A percentile compares a stretch with the other conserved stretches of the same genome.
Conservation (phyloP, 2,113 vertebrate species). For the Daphoenositta chrysoptera region DNA sequence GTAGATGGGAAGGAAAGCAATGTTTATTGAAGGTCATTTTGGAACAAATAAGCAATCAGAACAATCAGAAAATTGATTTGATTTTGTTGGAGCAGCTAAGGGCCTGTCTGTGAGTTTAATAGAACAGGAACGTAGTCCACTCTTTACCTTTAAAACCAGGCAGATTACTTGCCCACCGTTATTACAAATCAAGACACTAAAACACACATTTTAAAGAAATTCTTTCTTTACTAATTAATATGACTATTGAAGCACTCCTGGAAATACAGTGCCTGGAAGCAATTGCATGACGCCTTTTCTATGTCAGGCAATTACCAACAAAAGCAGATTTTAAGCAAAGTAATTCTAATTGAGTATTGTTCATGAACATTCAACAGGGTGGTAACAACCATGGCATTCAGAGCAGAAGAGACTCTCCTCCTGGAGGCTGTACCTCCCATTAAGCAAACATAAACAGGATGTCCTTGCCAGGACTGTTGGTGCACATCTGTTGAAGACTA, state of each 20-base stretch:
- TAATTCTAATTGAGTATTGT: background rate
- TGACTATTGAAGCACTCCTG: background rate
- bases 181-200: background rate
- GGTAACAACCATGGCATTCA: background rate
- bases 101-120: background rate
- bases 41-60: constrained; percentile 44
- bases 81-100: background rate
- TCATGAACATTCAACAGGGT: background rate
- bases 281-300: background rate
- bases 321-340: background rate
- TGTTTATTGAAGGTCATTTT: constrained; percentile 34
- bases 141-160: background rate
- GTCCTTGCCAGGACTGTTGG: background rate
- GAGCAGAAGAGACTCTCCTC: background rate
- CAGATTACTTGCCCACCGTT: background rate
- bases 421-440: background rate
- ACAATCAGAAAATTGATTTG: background rate
- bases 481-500: background rate
- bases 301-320: background rate
- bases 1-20: constrained; percentile 20
- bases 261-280: background rate
- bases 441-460: background rate
- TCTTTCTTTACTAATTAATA: background rate
- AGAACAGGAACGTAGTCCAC: background rate
- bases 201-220: background rate